Evolutionary conservation across 1,140 invertebrate species (phyloP).

Genomic region (Yoshiicerus persimilis): DNA sequence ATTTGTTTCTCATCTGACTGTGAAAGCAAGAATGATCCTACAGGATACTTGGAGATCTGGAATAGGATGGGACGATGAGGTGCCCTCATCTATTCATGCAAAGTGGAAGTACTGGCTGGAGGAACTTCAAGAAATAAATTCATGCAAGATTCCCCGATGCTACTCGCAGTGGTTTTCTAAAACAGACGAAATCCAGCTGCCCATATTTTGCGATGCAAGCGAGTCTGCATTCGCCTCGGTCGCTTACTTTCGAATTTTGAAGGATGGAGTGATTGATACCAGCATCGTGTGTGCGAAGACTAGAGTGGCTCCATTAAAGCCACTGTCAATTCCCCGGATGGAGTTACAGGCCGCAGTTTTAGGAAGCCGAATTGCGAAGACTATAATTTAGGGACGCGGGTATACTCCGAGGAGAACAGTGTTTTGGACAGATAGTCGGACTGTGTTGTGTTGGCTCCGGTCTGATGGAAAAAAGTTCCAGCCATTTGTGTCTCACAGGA

Average conservation of each 20-base stretch:
- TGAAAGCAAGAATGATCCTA: slow-evolving; percentile 42
- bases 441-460: no score
- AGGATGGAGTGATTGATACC: background rate
- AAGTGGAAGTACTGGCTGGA: slow-evolving; percentile 42
- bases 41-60: slow-evolving; percentile 39
- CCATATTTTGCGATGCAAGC: slow-evolving; percentile 51
- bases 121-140: background rate
- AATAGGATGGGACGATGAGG: slow-evolving; percentile 43
- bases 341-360: slow-evolving; percentile 52
- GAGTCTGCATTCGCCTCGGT: slow-evolving; percentile 50
- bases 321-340: slow-evolving; percentile 50
- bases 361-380: no score
- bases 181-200: slow-evolving; percentile 37
- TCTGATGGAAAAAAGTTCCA: no score
- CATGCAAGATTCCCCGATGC: slow-evolving; percentile 29
- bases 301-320: slow-evolving; percentile 51
- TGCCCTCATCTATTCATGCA: background rate
- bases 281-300: slow-evolving; percentile 50
- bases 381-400: no score
- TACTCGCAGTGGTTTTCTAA: background rate
- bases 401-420: no score
- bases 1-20: slow-evolving; percentile 19
- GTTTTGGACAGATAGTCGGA: no score
- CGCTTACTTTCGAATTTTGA: slow-evolving; percentile 44
- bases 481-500: no score